Percentiles rank a stretch among this genome's conserved stretches.
Evolutionary conservation across 2,797 vertebrate species (phyloP).

Genomic region (Ataeniobius toweri): DNA sequence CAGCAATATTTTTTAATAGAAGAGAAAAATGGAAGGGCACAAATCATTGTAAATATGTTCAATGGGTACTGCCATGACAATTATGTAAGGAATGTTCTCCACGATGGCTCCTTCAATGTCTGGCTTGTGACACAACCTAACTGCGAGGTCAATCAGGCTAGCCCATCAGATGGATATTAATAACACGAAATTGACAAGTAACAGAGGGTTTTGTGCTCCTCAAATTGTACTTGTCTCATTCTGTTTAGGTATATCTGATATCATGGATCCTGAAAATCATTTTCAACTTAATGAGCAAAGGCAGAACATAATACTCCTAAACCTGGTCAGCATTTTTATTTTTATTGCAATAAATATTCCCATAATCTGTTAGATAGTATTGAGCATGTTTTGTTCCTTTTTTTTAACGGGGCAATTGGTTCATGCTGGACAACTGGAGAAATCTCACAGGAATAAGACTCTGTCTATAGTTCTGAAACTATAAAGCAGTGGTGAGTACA

Average conservation of each 20-base stretch:
- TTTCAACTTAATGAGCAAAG: not conserved
- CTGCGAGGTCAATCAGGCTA: constrained; percentile 54
- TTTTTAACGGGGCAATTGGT: not conserved
- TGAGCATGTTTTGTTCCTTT: not conserved
- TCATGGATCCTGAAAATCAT: constrained; percentile 16
- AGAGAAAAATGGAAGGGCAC: constrained; percentile 74
- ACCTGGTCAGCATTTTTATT: not conserved
- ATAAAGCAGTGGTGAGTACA: not conserved
- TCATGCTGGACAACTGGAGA: not conserved
- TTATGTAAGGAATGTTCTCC: constrained; percentile 73
- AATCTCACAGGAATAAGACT: not conserved
- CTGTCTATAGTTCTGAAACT: constrained; percentile 44
- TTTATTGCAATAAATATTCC: not conserved
- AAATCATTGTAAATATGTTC: constrained; percentile 82
- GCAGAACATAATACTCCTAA: not conserved
- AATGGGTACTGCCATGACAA: constrained; percentile 63
- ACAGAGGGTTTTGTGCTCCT: constrained; percentile 55
- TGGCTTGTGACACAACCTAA: constrained; percentile 52
- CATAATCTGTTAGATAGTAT: not conserved
- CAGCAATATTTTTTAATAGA: constrained; percentile 80
- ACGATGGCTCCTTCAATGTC: constrained; percentile 57
- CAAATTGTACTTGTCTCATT: constrained; percentile 43
- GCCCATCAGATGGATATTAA: constrained; percentile 65
- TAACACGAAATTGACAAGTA: constrained; percentile 71
- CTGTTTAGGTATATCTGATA: constrained; percentile 39